phyloP scores from a whole-genome alignment of 1,140 invertebrate species.

The Hirudo medicinalis region DNA sequence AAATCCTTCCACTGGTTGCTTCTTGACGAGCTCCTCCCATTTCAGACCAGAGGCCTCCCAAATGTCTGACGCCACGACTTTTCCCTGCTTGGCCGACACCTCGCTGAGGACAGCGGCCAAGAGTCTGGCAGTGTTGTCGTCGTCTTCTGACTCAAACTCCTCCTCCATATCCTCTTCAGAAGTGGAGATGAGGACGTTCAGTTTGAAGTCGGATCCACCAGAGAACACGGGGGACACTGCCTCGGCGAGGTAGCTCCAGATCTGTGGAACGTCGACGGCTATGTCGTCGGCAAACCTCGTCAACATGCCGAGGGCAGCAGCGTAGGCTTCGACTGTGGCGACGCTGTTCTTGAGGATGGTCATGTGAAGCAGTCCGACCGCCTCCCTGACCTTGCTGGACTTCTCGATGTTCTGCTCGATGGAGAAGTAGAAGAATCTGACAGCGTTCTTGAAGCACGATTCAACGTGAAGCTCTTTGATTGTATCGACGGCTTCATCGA shows the following conservation, averaged over 20 bases:
- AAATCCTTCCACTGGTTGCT: not conserved
- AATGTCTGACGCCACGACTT: not conserved
- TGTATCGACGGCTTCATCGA: slow-evolving; percentile 40
- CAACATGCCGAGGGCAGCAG: slow-evolving; percentile 43
- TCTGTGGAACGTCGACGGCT: slow-evolving; percentile 58
- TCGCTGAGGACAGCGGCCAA: not conserved
- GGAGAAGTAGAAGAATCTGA: slow-evolving; percentile 35
- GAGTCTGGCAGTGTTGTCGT: slow-evolving; percentile 49
- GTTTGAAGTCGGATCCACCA: slow-evolving; percentile 35
- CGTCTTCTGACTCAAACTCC: slow-evolving; percentile 44
- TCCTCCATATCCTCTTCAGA: slow-evolving; percentile 29
- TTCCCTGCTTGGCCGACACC: not conserved
- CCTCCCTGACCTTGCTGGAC: slow-evolving; percentile 34
- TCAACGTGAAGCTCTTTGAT: slow-evolving; percentile 33
- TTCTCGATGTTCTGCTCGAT: slow-evolving; percentile 42
- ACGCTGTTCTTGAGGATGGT: slow-evolving; percentile 38
- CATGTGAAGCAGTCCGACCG: slow-evolving; percentile 38
- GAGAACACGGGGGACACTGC: slow-evolving; percentile 42
- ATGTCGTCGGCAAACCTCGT: slow-evolving; percentile 51
- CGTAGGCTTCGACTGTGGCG: slow-evolving; percentile 32
- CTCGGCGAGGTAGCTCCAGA: slow-evolving; percentile 57
- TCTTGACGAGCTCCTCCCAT: slow-evolving; percentile 11
- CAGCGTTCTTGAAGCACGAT: not conserved
- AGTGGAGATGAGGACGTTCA: slow-evolving; percentile 33
- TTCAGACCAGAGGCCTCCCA: slow-evolving; percentile 8